A percentile compares a stretch with the other conserved stretches of the same genome.
Conservation (phyloP, 2,888 invertebrate genomes). For the Pterobdella sp. region DNA sequence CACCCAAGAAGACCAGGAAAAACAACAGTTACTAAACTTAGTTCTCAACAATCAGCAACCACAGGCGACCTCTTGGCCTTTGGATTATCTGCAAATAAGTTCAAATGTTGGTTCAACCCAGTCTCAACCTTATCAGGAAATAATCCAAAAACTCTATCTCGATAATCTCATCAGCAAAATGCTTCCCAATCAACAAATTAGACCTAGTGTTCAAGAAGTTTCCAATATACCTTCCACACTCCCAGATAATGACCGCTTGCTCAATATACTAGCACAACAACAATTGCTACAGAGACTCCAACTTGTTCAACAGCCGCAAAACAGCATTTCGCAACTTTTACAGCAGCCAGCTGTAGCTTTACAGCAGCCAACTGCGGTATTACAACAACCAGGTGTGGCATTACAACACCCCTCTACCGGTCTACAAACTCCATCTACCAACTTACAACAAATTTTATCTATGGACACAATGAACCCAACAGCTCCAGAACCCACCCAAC, state of each 20-base stretch:
- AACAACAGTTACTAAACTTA: constrained; percentile 4
- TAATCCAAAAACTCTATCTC: background rate
- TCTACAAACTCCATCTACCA: background rate
- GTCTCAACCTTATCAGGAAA: background rate
- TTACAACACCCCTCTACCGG: background rate
- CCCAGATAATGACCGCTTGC: background rate
- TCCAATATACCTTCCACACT: background rate
- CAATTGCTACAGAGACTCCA: constrained; percentile 18
- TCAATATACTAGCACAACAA: background rate
- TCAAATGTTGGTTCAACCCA: background rate
- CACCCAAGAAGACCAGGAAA: constrained; percentile 6
- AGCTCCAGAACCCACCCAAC: background rate
- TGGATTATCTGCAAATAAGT: background rate
- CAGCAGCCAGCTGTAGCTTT: background rate
- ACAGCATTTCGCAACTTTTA: background rate
- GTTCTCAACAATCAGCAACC: background rate
- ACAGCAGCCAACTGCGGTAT: background rate
- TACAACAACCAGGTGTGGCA: background rate
- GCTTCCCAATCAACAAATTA: background rate
- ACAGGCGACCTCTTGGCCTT: background rate
- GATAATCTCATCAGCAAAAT: background rate
- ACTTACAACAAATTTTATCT: background rate
- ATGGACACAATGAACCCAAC: background rate
- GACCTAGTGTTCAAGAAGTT: background rate
- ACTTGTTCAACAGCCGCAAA: constrained; percentile 3